Conservation (phyloP, 2,888 invertebrate genomes). For the Eupithecia dodoneata region DNA sequence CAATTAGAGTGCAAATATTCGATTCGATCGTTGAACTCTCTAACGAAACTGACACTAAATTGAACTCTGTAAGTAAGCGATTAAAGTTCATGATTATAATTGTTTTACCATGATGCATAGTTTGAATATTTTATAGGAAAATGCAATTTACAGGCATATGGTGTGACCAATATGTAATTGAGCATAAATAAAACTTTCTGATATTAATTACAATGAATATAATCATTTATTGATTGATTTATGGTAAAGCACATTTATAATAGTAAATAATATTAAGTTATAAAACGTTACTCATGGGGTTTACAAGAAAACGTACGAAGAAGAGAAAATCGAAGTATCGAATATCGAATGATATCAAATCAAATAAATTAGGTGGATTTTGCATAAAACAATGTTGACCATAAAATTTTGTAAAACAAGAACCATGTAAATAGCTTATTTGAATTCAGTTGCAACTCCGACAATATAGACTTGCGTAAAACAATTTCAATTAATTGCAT, state of each 20-base stretch:
- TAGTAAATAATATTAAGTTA: neutral
- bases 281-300: neutral
- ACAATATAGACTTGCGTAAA: slow-evolving; percentile 6
- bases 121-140: neutral
- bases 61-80: slow-evolving; percentile 6
- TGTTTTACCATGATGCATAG: slow-evolving; percentile 8
- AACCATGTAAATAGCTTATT: slow-evolving; percentile 1
- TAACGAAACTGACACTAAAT: slow-evolving; percentile 33
- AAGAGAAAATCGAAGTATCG: neutral
- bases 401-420: slow-evolving; percentile 7
- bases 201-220: neutral
- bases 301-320: neutral
- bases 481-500: slow-evolving; percentile 6
- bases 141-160: slow-evolving; percentile 5
- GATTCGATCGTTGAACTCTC: slow-evolving; percentile 34
- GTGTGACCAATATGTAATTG: slow-evolving; percentile 14
- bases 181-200: slow-evolving; percentile 9
- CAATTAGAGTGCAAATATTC: slow-evolving; percentile 29
- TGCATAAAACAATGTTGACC: neutral
- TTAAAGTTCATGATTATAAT: slow-evolving; percentile 17
- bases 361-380: too few species aligned
- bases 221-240: neutral
- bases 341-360: neutral
- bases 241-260: neutral
- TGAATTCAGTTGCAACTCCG: neutral